These are phyloP conservation scores for Euplexia lucipara DNA, from an alignment of 2,888 invertebrate species.

Conservation along the genomic window DNA sequence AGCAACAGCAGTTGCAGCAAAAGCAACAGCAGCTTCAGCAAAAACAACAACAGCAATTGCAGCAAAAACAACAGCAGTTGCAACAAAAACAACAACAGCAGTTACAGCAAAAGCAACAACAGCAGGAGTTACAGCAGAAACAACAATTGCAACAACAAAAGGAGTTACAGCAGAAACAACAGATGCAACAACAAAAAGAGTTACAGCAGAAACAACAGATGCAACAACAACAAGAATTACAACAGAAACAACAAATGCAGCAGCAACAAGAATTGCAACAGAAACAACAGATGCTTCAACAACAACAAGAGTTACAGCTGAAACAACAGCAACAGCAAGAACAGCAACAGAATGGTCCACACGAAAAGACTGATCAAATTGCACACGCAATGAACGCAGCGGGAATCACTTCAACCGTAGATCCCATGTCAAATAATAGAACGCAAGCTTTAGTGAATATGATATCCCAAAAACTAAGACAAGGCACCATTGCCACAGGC, in stretches of 20 bases:
- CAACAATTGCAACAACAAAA: conserved; percentile 34
- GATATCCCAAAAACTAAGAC: conserved; percentile 88
- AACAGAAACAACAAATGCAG: conserved; percentile 17
- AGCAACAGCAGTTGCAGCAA: conserved; percentile 28
- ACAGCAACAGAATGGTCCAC: conserved; percentile 71
- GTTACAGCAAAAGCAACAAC: conserved; percentile 40
- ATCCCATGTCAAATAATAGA: conserved; percentile 69
- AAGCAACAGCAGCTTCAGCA: conserved; percentile 31
- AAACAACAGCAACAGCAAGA: conserved; percentile 36
- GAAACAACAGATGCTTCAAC: conserved; percentile 30
- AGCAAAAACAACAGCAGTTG: conserved; percentile 18
- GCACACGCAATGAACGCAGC: conserved; percentile 88
- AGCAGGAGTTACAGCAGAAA: conserved; percentile 45
- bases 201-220: conserved; percentile 33
- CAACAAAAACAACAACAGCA: conserved; percentile 24
- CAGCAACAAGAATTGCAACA: conserved; percentile 33
- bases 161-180: conserved; percentile 33
- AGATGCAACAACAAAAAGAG: conserved; percentile 23
- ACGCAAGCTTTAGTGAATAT: conserved; percentile 88
- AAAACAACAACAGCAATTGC: conserved; percentile 11
- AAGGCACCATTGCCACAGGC: conserved; percentile 68
- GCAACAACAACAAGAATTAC: conserved; percentile 29
- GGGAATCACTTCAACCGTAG: conserved; percentile 80
- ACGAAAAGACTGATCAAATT: conserved; percentile 84
- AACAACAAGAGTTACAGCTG: conserved; percentile 15